Percentiles rank a stretch among this genome's conserved stretches.
phyloP scores from a whole-genome alignment of 2,888 invertebrate genomes.

The Capitulum mitella region DNA sequence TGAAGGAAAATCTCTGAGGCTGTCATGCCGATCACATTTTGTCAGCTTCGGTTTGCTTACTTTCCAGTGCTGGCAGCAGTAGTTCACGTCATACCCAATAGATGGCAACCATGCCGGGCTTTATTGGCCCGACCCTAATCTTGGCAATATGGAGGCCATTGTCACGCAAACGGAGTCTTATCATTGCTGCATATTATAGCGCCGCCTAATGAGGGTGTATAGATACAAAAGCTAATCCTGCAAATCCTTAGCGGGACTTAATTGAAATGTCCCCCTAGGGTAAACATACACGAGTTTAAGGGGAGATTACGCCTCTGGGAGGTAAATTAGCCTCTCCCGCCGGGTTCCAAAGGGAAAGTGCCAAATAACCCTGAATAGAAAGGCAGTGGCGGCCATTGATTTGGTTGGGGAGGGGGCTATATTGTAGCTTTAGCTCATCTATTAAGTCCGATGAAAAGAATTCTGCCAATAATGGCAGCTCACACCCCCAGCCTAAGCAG shows the following conservation, averaged over 20 bases:
- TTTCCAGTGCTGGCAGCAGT: too few species aligned
- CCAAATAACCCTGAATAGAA: neutral
- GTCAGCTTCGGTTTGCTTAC: too few species aligned
- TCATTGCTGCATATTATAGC: conserved; percentile 15
- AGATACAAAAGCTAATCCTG: neutral
- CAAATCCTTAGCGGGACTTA: conserved; percentile 15
- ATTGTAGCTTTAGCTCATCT: neutral
- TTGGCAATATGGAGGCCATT: neutral
- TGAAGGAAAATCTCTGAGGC: too few species aligned
- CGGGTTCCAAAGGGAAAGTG: neutral
- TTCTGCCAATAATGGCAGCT: too few species aligned
- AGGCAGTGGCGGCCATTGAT: neutral
- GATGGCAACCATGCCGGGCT: neutral
- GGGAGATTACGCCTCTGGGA: neutral
- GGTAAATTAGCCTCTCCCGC: neutral
- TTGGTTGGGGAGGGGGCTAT: neutral
- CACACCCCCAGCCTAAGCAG: too few species aligned
- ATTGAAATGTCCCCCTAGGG: conserved; percentile 20
- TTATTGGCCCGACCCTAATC: neutral
- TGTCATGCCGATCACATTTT: too few species aligned
- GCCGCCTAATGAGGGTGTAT: neutral
- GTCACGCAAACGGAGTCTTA: neutral
- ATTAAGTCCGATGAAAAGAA: neutral
- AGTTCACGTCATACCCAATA: neutral
- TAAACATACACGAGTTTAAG: conserved; percentile 15